These are phyloP conservation scores for Orestias chungarensis DNA, from an alignment of 2,797 vertebrate species.

Conservation along the genomic window DNA sequence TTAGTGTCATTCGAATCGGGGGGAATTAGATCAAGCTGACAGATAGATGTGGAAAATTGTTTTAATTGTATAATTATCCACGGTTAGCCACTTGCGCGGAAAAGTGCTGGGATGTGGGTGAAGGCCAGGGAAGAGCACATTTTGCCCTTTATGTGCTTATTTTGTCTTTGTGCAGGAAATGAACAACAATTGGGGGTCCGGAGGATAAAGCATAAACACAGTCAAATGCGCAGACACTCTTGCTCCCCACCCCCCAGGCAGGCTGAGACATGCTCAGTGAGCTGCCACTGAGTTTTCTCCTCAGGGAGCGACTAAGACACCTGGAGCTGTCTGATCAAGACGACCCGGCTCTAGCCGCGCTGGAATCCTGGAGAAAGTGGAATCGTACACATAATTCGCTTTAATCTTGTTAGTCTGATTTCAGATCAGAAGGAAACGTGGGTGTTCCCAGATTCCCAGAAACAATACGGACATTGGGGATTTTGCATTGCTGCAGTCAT, in stretches of 20 bases:
- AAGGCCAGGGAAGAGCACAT: slow-evolving; percentile 63
- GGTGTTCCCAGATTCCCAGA: neutral
- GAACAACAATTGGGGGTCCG: slow-evolving; percentile 76
- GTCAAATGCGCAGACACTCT: slow-evolving; percentile 23
- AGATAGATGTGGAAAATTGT: slow-evolving; percentile 78
- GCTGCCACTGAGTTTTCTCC: slow-evolving; percentile 61
- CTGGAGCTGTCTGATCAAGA: slow-evolving; percentile 49
- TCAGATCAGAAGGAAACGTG: slow-evolving; percentile 36
- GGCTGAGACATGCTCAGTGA: slow-evolving; percentile 65
- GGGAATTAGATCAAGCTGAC: slow-evolving; percentile 77
- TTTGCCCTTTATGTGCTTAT: slow-evolving; percentile 72
- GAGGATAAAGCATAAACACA: slow-evolving; percentile 69
- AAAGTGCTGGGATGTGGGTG: slow-evolving; percentile 70
- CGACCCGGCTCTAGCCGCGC: slow-evolving; percentile 31
- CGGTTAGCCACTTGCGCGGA: slow-evolving; percentile 73
- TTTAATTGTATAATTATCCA: slow-evolving; percentile 82
- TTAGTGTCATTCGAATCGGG: slow-evolving; percentile 64
- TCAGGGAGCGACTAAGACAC: slow-evolving; percentile 41
- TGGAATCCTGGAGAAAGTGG: neutral
- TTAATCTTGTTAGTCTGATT: slow-evolving; percentile 39
- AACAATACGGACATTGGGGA: neutral
- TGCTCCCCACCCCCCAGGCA: slow-evolving; percentile 29
- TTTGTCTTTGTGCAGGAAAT: slow-evolving; percentile 72
- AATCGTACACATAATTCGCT: slow-evolving; percentile 26
- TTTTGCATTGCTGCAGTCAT: neutral